A percentile compares a stretch with the other conserved stretches of the same genome.
phyloP scores from a whole-genome alignment of 2,888 invertebrate species.

The Hedychridium roseum region DNA sequence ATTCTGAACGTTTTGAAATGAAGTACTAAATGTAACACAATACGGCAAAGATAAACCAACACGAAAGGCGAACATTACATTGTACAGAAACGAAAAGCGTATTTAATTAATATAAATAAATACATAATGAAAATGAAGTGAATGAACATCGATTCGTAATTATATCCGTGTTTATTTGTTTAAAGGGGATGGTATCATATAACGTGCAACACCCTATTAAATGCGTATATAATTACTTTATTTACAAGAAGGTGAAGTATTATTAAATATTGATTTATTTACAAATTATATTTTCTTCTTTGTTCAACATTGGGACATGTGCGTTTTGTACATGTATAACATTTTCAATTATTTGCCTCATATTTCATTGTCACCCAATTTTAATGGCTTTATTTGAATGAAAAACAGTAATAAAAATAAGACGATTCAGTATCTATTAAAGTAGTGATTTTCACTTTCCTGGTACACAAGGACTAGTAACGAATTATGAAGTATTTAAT shows the following conservation, averaged over 20 bases:
- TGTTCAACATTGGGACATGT: neutral
- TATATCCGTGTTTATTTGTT: too few species aligned
- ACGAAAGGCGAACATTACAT: slow-evolving; percentile 22
- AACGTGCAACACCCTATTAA: too few species aligned
- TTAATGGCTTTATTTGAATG: slow-evolving; percentile 8
- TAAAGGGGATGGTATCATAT: too few species aligned
- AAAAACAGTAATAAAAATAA: slow-evolving; percentile 34
- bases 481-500: slow-evolving; percentile 24
- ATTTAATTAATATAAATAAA: slow-evolving; percentile 36
- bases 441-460: slow-evolving; percentile 16
- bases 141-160: too few species aligned
- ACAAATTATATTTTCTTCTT: slow-evolving; percentile 48
- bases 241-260: slow-evolving; percentile 29
- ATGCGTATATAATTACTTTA: too few species aligned
- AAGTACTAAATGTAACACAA: neutral
- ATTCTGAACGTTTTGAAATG: neutral
- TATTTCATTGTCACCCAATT: slow-evolving; percentile 13
- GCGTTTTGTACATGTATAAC: slow-evolving; percentile 37
- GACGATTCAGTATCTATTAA: slow-evolving; percentile 12
- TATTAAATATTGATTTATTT: slow-evolving; percentile 61
- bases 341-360: slow-evolving; percentile 27
- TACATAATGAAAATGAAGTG: slow-evolving; percentile 14
- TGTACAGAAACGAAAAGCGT: slow-evolving; percentile 39
- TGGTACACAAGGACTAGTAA: slow-evolving; percentile 34
- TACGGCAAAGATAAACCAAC: slow-evolving; percentile 2